Evolutionary conservation across 2,797 vertebrate genomes (phyloP).

Genomic region (Sus cebifrons): DNA sequence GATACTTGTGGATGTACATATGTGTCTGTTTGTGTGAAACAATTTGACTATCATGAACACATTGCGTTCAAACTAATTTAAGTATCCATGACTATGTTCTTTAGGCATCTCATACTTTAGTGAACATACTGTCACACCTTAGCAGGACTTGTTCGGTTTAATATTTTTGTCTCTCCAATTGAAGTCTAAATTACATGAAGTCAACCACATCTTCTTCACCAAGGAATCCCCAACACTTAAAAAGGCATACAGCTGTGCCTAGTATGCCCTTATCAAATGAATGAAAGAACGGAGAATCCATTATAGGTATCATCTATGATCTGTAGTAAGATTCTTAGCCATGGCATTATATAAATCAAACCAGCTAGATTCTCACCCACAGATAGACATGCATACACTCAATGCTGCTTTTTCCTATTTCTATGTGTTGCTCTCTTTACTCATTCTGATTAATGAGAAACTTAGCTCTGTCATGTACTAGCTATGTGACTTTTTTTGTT

Average conservation of each 20-base stretch:
- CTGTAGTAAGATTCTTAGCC: not conserved
- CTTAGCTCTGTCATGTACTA: not conserved
- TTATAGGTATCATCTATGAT: not conserved
- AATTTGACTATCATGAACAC: not conserved
- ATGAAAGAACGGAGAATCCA: not conserved
- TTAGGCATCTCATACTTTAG: not conserved
- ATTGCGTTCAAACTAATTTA: not conserved
- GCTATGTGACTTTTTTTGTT: not conserved
- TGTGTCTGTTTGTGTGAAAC: not conserved
- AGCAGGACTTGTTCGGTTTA: not conserved
- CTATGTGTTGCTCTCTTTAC: not conserved
- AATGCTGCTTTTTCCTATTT: not conserved
- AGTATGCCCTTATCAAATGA: not conserved
- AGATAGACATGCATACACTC: not conserved
- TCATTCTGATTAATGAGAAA: not conserved
- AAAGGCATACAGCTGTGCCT: not conserved
- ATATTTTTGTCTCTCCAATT: not conserved
- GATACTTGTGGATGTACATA: not conserved
- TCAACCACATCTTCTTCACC: not conserved
- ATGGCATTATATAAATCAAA: not conserved
- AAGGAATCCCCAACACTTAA: not conserved
- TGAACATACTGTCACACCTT: not conserved
- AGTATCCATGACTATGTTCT: not conserved
- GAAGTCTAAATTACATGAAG: not conserved
- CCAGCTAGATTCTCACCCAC: too few relatives aligned